Conservation (phyloP, 2,113 vertebrate genomes). For the Pagrus major region DNA sequence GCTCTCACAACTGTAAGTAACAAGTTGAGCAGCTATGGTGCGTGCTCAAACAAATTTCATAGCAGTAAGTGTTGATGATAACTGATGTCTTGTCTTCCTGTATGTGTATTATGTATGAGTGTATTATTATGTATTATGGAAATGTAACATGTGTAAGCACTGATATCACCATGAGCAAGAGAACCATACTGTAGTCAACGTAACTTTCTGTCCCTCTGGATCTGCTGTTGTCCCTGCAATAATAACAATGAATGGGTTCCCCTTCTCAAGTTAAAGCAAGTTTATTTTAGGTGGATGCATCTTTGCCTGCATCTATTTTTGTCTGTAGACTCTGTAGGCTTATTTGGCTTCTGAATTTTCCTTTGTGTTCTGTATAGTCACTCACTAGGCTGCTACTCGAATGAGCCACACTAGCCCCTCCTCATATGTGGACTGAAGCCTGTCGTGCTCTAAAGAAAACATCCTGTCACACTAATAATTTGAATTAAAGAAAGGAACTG, state of each 20-base stretch:
- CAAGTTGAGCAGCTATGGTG: not conserved
- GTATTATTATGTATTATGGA: too few relatives aligned
- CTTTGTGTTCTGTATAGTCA: not conserved
- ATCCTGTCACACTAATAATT: not conserved
- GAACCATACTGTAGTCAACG: not conserved
- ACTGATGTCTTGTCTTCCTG: not conserved
- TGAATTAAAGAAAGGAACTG: not conserved
- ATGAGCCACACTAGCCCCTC: not conserved
- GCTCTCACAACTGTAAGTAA: constrained; percentile 97
- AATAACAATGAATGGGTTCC: not conserved
- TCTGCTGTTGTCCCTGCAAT: not conserved
- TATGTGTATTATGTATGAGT: not conserved
- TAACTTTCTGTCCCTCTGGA: not conserved
- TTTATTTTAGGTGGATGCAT: not conserved
- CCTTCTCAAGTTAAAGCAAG: not conserved
- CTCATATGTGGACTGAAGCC: not conserved
- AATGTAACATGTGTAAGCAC: not conserved
- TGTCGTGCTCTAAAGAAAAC: not conserved
- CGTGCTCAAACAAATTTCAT: not conserved
- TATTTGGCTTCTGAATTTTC: not conserved
- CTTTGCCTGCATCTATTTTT: not conserved
- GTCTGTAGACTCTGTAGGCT: not conserved
- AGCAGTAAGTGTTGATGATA: not conserved
- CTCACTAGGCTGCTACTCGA: not conserved
- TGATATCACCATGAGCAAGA: not conserved